Conservation (phyloP, 2,888 invertebrate species). For the Diarsia mendica region DNA sequence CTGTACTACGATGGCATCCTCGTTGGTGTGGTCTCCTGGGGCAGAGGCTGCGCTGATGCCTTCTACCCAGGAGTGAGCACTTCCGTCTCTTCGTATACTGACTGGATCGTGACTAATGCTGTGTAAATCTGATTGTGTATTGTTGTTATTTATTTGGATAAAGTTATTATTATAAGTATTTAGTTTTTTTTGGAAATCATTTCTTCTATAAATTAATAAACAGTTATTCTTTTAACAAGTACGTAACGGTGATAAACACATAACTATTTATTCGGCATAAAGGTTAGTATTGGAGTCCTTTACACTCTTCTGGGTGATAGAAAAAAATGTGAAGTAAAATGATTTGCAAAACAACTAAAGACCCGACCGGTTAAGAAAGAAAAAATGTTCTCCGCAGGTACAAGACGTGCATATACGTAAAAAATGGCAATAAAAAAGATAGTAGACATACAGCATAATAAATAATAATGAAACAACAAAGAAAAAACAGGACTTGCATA, state of each 20-base stretch:
- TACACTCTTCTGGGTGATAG: not conserved
- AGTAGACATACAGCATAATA: no score
- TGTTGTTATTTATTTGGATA: conserved; percentile 32
- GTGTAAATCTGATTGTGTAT: conserved; percentile 30
- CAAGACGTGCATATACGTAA: no score
- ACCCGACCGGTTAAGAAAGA: not conserved
- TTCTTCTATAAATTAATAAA: not conserved
- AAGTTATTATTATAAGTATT: conserved; percentile 3
- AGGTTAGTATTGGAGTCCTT: not conserved
- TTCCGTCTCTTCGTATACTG: conserved; percentile 75
- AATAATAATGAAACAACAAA: no score
- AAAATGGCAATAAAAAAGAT: no score
- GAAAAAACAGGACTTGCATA: not conserved
- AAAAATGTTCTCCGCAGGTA: no score
- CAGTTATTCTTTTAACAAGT: not conserved
- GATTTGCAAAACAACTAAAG: not conserved
- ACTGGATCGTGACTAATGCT: conserved; percentile 73
- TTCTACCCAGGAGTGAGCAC: conserved; percentile 86
- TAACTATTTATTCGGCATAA: not conserved
- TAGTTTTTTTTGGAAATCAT: not conserved
- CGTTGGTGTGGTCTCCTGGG: conserved; percentile 87
- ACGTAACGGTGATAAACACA: not conserved
- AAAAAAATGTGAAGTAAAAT: not conserved
- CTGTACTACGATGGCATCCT: conserved; percentile 77
- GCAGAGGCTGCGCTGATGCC: conserved; percentile 83